A percentile compares a stretch with the other conserved stretches of the same genome.
These are phyloP conservation scores for Malthinus flaveolus DNA, from an alignment of 2,888 invertebrate species.

Conservation along the genomic window DNA sequence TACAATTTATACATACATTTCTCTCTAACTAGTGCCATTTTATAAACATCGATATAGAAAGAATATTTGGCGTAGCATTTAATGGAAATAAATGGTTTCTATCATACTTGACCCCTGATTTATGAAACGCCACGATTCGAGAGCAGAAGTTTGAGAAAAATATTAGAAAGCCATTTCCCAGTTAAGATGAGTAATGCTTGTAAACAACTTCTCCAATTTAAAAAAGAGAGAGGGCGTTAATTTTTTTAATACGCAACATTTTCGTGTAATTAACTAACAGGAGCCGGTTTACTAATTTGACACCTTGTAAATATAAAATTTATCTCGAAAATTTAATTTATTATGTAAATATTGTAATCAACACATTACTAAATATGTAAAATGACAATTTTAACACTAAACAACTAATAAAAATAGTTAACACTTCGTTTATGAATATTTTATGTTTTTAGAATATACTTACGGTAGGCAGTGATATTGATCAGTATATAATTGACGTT, in stretches of 20 bases:
- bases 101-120: slow-evolving; percentile 26
- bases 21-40: not conserved
- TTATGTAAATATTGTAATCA: too few species aligned
- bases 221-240: not conserved
- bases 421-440: too few species aligned
- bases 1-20: slow-evolving; percentile 7
- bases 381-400: too few species aligned
- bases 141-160: slow-evolving; percentile 20
- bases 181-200: slow-evolving; percentile 18
- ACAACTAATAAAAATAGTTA: too few species aligned
- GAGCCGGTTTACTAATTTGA: not conserved
- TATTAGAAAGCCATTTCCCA: slow-evolving; percentile 20
- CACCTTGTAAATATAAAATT: too few species aligned
- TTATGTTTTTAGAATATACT: too few species aligned
- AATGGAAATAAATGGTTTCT: slow-evolving; percentile 25
- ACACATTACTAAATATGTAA: too few species aligned
- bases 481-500: too few species aligned
- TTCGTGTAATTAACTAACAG: not conserved
- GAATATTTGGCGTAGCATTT: slow-evolving; percentile 21
- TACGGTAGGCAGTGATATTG: too few species aligned
- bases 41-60: slow-evolving; percentile 7
- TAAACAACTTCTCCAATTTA: slow-evolving; percentile 18
- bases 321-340: too few species aligned
- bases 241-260: not conserved
- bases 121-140: slow-evolving; percentile 21